Conservation (phyloP, 2,888 invertebrate species). For the Lacanobia oleracea region DNA sequence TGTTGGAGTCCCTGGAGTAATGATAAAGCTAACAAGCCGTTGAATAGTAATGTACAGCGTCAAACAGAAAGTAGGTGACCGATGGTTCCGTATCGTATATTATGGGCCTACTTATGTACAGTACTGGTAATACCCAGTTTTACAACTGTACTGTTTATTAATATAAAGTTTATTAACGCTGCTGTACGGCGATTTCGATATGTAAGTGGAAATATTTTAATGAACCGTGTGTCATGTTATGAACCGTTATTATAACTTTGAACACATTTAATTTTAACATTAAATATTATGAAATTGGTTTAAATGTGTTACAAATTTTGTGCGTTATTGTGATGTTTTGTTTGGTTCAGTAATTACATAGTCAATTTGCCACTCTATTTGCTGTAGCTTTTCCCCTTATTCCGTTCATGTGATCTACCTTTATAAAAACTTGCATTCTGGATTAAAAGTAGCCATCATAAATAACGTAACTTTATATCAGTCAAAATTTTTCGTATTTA, state of each 20-base stretch:
- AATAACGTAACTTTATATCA: too few relatives aligned
- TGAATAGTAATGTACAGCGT: conserved; percentile 76
- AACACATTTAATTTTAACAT: conserved; percentile 13
- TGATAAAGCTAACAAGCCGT: conserved; percentile 81
- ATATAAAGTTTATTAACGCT: conserved; percentile 14
- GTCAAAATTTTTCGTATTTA: too few relatives aligned
- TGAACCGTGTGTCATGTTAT: conserved; percentile 25
- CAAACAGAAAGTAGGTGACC: conserved; percentile 72
- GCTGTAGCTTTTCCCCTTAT: too few relatives aligned
- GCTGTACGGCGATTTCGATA: conserved; percentile 29
- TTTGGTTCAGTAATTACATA: not conserved
- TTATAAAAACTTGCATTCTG: too few relatives aligned
- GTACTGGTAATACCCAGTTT: conserved; percentile 10
- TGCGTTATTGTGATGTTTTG: conserved; percentile 4
- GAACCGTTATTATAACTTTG: conserved; percentile 21
- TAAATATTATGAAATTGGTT: conserved; percentile 17
- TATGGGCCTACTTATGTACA: not conserved
- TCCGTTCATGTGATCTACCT: too few relatives aligned
- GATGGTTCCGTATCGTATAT: conserved; percentile 43
- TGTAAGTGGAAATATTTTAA: conserved; percentile 43
- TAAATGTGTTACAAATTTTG: conserved; percentile 10
- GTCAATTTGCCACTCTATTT: not conserved
- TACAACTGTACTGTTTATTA: conserved; percentile 6
- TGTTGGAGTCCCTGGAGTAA: conserved; percentile 74
- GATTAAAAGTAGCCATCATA: too few relatives aligned